A percentile compares a stretch with the other conserved stretches of the same genome.
phyloP scores from a whole-genome alignment of 2,797 vertebrate species.

The Chiroxiphia lanceolata region DNA sequence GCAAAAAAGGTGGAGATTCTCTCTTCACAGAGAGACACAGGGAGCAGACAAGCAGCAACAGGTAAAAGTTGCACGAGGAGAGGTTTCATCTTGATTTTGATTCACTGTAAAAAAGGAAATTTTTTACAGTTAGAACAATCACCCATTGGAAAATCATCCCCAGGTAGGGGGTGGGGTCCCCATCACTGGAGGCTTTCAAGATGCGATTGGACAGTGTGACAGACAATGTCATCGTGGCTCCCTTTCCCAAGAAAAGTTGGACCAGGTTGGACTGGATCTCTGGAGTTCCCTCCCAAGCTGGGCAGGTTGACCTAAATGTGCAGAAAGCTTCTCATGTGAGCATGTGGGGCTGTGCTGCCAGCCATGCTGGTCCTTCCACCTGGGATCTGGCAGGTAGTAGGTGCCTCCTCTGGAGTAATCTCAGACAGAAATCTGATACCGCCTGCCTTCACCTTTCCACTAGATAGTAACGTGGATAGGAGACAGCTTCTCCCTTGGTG shows the following conservation, averaged over 20 bases:
- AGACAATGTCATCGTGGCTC: background rate
- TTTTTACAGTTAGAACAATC: background rate
- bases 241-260: background rate
- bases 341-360: background rate
- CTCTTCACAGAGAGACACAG: background rate
- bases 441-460: background rate
- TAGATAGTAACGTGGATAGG: background rate
- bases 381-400: background rate
- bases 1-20: background rate
- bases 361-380: background rate
- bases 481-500: background rate
- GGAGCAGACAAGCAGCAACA: background rate
- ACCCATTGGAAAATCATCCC: background rate
- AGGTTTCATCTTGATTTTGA: background rate
- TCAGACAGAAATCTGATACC: background rate
- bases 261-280: background rate
- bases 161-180: background rate
- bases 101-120: background rate
- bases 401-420: background rate
- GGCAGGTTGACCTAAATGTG: fast-evolving
- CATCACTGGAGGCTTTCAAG: background rate
- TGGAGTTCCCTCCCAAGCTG: background rate
- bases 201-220: fast-evolving
- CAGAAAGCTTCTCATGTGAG: background rate
- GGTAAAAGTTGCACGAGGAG: background rate